Evolutionary conservation across 2,797 vertebrate species (phyloP).

Genomic region (Ctenochaetus hawaiiensis): DNA sequence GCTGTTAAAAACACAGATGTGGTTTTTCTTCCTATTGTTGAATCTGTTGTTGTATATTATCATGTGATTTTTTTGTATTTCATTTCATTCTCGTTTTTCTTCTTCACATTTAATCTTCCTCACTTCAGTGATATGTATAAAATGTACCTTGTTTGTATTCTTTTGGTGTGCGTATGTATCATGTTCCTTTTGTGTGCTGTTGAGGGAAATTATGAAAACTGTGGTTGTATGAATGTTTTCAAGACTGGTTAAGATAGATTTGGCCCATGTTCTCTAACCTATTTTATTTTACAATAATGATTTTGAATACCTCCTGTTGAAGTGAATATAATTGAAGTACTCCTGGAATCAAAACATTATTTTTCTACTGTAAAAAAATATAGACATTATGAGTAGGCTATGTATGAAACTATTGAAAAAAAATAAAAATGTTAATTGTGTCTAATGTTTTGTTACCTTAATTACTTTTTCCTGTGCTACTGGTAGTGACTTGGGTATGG

Average conservation of each 20-base stretch:
- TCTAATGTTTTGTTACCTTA: conserved; percentile 34
- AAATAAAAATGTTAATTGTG: conserved; percentile 49
- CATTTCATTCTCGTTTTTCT: conserved; percentile 23
- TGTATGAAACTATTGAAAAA: conserved; percentile 58
- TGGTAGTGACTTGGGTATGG: background rate
- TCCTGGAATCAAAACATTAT: conserved; percentile 79
- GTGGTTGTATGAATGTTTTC: conserved; percentile 59
- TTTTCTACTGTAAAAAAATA: conserved; percentile 82
- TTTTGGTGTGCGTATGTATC: conserved; percentile 53
- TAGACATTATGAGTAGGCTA: conserved; percentile 47
- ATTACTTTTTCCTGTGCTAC: background rate
- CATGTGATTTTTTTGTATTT: conserved; percentile 57
- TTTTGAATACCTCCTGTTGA: conserved; percentile 66
- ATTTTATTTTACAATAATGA: conserved; percentile 63
- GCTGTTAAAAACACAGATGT: conserved; percentile 52
- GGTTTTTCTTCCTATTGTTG: conserved; percentile 42
- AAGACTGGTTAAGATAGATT: conserved; percentile 47
- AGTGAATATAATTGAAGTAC: conserved; percentile 61
- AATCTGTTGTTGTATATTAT: conserved; percentile 63
- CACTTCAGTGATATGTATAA: conserved; percentile 65
- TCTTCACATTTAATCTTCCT: conserved; percentile 54
- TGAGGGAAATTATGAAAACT: conserved; percentile 59
- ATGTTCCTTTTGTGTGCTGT: conserved; percentile 58
- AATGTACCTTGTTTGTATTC: conserved; percentile 68
- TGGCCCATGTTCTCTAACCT: conserved; percentile 28